These are phyloP conservation scores for Dinoponera quadriceps DNA, from an alignment of 1,140 invertebrate species.

Conservation along the genomic window DNA sequence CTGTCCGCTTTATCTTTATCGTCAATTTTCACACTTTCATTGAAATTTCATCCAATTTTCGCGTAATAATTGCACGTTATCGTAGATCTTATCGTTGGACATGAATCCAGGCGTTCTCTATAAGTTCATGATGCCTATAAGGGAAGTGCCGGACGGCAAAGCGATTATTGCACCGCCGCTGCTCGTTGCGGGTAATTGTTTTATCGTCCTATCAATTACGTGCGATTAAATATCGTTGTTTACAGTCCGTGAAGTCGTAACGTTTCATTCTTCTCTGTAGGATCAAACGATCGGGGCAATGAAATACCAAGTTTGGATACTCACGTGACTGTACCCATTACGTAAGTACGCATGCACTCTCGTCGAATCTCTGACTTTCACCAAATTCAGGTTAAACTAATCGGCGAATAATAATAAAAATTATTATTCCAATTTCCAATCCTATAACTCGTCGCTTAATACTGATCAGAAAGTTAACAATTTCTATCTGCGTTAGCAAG, in stretches of 20 bases:
- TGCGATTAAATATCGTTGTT: constrained; percentile 20
- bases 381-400: too few species aligned
- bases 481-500: too few species aligned
- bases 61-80: constrained; percentile 2
- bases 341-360: constrained; percentile 64
- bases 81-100: constrained; percentile 91
- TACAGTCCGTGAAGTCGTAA: constrained; percentile 14
- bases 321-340: constrained; percentile 63
- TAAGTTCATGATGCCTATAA: constrained; percentile 89
- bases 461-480: too few species aligned
- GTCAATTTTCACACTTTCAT: neutral
- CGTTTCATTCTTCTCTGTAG: constrained; percentile 61
- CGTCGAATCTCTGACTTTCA: neutral
- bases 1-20: too few species aligned
- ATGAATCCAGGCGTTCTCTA: constrained; percentile 95
- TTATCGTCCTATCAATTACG: constrained; percentile 21
- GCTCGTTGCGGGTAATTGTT: constrained; percentile 75
- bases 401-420: too few species aligned
- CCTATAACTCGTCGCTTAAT: too few species aligned
- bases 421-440: too few species aligned
- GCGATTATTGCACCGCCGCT: constrained; percentile 76
- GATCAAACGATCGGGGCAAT: constrained; percentile 75
- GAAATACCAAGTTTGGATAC: constrained; percentile 77
- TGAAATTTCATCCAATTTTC: neutral
- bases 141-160: constrained; percentile 72